phyloP scores from a whole-genome alignment of 2,797 vertebrate species.

The Pangasius sanitwongsei region DNA sequence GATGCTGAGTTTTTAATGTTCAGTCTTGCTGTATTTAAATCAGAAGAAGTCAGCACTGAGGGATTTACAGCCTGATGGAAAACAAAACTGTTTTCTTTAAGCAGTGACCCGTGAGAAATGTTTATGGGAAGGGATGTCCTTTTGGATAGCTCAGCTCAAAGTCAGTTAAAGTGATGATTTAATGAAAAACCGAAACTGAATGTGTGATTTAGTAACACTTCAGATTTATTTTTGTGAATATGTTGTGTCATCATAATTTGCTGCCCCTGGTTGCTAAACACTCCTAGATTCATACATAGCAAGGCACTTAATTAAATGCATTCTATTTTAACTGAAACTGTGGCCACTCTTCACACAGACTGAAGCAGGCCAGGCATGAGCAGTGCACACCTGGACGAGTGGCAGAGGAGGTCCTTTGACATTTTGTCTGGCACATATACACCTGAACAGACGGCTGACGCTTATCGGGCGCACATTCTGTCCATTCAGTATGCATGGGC shows the following conservation, averaged over 20 bases:
- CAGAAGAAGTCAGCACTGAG: neutral
- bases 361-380: conserved; percentile 80
- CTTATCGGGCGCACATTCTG: conserved; percentile 87
- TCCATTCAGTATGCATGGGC: conserved; percentile 94
- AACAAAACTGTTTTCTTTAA: neutral
- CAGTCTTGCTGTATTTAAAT: neutral
- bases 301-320: conserved; percentile 54
- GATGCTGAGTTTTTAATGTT: neutral
- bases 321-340: conserved; percentile 68
- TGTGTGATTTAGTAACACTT: neutral
- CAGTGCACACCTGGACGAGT: conserved; percentile 85
- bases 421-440: conserved; percentile 84
- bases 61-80: neutral
- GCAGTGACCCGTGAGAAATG: neutral
- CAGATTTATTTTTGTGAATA: neutral
- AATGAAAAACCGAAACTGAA: conserved; percentile 11
- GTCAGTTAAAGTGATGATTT: conserved; percentile 4
- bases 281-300: neutral
- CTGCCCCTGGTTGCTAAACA: conserved; percentile 24
- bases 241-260: conserved; percentile 23
- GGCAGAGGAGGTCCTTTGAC: conserved; percentile 91
- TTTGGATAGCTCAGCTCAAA: neutral
- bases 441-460: conserved; percentile 88
- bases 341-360: conserved; percentile 69
- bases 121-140: conserved; percentile 9